Percentiles rank a stretch among this genome's conserved stretches.
Evolutionary conservation across 2,113 vertebrate species (phyloP).

Genomic region (Calyptommatus sinebrachiatus): DNA sequence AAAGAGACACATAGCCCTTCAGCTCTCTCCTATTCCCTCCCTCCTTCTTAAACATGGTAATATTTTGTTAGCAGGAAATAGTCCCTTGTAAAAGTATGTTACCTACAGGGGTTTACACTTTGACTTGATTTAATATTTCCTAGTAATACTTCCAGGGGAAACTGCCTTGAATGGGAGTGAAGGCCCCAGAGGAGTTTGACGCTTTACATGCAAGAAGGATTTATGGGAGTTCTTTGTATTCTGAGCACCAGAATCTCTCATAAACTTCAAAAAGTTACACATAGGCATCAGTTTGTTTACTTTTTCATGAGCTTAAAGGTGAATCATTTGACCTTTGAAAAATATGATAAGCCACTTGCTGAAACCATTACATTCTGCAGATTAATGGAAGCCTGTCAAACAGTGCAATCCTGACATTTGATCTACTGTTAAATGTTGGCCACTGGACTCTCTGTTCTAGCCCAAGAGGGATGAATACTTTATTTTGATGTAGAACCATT

Average conservation of each 20-base stretch:
- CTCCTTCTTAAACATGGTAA: background rate
- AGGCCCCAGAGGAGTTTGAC: slow-evolving; percentile 46
- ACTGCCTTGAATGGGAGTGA: slow-evolving; percentile 17
- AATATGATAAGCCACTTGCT: slow-evolving; percentile 62
- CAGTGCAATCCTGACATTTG: slow-evolving; percentile 28
- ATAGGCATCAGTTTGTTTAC: slow-evolving; percentile 66
- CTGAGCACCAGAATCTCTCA: slow-evolving; percentile 67
- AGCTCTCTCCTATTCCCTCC: slow-evolving; percentile 12
- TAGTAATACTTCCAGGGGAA: slow-evolving; percentile 53
- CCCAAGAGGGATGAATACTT: background rate
- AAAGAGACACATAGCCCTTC: background rate
- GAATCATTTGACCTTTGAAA: slow-evolving; percentile 73
- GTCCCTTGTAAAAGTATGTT: slow-evolving; percentile 20
- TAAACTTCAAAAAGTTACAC: slow-evolving; percentile 66
- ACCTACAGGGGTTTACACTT: slow-evolving; percentile 33
- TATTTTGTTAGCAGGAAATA: slow-evolving; percentile 23
- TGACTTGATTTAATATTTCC: slow-evolving; percentile 57
- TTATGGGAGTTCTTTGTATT: slow-evolving; percentile 64
- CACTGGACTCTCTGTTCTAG: slow-evolving; percentile 37
- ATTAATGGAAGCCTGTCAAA: slow-evolving; percentile 48
- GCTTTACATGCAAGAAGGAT: slow-evolving; percentile 51
- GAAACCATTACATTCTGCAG: slow-evolving; percentile 49
- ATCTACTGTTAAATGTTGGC: slow-evolving; percentile 44
- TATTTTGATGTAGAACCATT: background rate
- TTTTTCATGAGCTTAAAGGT: slow-evolving; percentile 67